phyloP scores from a whole-genome alignment of 2,888 invertebrate genomes.

The Trisateles emortualis region DNA sequence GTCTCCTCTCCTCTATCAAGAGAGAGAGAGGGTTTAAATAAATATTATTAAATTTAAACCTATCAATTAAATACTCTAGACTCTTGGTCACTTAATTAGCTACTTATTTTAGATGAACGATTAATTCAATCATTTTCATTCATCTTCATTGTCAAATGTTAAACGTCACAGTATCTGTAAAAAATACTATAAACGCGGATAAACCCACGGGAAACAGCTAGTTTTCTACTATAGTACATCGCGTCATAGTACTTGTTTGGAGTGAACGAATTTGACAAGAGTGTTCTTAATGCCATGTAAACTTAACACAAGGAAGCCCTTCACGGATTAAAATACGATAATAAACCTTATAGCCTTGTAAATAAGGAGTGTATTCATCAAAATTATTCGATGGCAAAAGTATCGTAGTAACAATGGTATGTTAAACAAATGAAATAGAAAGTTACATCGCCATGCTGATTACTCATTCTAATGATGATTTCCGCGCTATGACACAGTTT shows the following conservation, averaged over 20 bases:
- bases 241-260: slow-evolving; percentile 59
- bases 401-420: slow-evolving; percentile 47
- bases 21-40: too few relatives aligned
- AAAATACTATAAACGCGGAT: too few relatives aligned
- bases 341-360: slow-evolving; percentile 23
- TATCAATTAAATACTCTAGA: too few relatives aligned
- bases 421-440: slow-evolving; percentile 70
- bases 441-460: slow-evolving; percentile 58
- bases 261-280: slow-evolving; percentile 60
- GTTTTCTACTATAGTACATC: slow-evolving; percentile 63
- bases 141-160: too few relatives aligned
- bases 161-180: too few relatives aligned
- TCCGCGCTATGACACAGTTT: slow-evolving; percentile 37
- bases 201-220: too few relatives aligned
- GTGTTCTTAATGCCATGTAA: slow-evolving; percentile 65
- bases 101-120: too few relatives aligned
- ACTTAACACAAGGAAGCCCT: not conserved
- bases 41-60: too few relatives aligned
- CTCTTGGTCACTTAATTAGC: too few relatives aligned
- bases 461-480: slow-evolving; percentile 56
- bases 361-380: slow-evolving; percentile 26
- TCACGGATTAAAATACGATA: slow-evolving; percentile 10
- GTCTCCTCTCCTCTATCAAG: too few relatives aligned
- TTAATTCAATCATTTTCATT: too few relatives aligned
- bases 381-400: slow-evolving; percentile 5